Conservation (phyloP, 2,797 vertebrate genomes). For the Naso thynnoides region DNA sequence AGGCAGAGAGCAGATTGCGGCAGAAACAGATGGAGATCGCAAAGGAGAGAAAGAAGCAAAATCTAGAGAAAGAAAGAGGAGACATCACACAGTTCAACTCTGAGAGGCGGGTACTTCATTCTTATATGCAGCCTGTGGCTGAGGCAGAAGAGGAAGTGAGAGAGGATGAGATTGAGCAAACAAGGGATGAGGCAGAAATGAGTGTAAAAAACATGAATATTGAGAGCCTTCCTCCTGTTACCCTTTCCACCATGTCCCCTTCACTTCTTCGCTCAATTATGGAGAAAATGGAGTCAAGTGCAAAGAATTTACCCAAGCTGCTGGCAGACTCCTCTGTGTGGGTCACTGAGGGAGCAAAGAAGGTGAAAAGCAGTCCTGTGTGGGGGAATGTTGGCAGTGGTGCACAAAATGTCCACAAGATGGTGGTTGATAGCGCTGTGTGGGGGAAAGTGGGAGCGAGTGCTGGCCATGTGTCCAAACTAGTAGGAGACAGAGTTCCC, state of each 20-base stretch:
- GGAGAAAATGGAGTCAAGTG: constrained; percentile 55
- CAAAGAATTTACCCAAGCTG: constrained; percentile 70
- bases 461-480: constrained; percentile 65
- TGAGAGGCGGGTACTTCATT: constrained; percentile 25
- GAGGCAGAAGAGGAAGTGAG: constrained; percentile 72
- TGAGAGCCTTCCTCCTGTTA: constrained; percentile 65
- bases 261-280: constrained; percentile 69
- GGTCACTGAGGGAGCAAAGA: constrained; percentile 65
- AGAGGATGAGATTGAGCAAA: constrained; percentile 74
- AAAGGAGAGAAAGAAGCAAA: constrained; percentile 43
- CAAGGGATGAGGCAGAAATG: constrained; percentile 77
- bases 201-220: constrained; percentile 61
- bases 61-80: constrained; percentile 21
- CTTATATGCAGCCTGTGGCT: constrained; percentile 73
- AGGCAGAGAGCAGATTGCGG: constrained; percentile 73
- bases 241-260: constrained; percentile 56
- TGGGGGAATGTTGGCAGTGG: constrained; percentile 64
- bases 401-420: constrained; percentile 66
- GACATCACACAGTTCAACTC: constrained; percentile 24
- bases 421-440: constrained; percentile 60
- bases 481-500: constrained; percentile 67
- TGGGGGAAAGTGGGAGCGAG: constrained; percentile 69
- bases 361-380: constrained; percentile 55
- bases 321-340: constrained; percentile 64
- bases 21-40: constrained; percentile 73